Percentiles rank a stretch among this genome's conserved stretches.
Conservation (phyloP, 1,140 invertebrate species). For the Rhopalosiphum maidis region DNA sequence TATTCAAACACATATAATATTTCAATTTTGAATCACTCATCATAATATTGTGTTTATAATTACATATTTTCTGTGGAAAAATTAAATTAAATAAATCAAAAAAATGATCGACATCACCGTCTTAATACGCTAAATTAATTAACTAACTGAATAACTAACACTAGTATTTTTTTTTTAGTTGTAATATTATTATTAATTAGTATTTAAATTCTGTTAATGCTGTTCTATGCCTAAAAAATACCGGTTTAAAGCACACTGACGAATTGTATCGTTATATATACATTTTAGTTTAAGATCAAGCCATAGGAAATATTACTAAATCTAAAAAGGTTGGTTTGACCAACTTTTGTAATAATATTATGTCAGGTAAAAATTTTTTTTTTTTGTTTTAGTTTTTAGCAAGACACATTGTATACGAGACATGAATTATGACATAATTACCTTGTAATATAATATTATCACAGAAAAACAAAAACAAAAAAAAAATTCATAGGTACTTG, state of each 20-base stretch:
- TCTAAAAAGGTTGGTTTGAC: not conserved
- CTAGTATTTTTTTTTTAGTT: not conserved
- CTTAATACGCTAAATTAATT: not conserved
- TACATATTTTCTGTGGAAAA: not conserved
- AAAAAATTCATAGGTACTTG: not conserved
- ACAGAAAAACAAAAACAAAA: no score
- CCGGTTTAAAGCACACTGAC: not conserved
- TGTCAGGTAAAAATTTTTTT: not conserved
- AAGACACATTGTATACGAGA: not conserved
- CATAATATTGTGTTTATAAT: not conserved
- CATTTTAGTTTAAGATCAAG: not conserved
- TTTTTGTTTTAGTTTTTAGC: not conserved
- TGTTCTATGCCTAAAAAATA: not conserved
- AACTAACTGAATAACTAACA: not conserved
- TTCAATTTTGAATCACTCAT: no score
- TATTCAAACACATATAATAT: no score
- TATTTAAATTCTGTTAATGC: not conserved
- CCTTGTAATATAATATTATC: not conserved
- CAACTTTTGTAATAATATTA: not conserved
- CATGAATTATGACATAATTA: not conserved
- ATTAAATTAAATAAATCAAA: not conserved
- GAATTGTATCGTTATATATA: not conserved
- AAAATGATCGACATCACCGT: not conserved
- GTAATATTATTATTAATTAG: not conserved
- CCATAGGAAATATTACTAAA: not conserved